Evolutionary conservation across 2,888 invertebrate genomes (phyloP).

Genomic region (Drosophila stalkeri): DNA sequence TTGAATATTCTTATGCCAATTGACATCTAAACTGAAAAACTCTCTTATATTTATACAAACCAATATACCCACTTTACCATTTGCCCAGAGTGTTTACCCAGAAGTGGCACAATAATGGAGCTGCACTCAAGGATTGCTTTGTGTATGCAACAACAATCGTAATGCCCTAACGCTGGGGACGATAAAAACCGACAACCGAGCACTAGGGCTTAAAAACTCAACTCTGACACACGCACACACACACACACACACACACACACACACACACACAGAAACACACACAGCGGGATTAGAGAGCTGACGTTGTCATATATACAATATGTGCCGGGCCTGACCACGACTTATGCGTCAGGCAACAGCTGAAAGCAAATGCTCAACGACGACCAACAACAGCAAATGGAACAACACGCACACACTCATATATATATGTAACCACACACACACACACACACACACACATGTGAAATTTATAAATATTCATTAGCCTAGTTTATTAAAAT

Average conservation of each 20-base stretch:
- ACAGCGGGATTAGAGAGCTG: slow-evolving; percentile 30
- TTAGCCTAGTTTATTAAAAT: slow-evolving; percentile 75
- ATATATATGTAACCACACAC: background rate
- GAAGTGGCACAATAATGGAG: slow-evolving; percentile 40
- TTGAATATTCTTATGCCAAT: too few relatives aligned
- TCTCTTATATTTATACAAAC: too few relatives aligned
- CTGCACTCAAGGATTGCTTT: slow-evolving; percentile 48
- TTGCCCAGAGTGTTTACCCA: slow-evolving; percentile 6
- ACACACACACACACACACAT: background rate
- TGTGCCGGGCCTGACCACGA: slow-evolving; percentile 30
- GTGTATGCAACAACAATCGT: slow-evolving; percentile 48
- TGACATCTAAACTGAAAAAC: too few relatives aligned
- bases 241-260: slow-evolving; percentile 8
- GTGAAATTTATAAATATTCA: slow-evolving; percentile 69
- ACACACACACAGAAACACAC: slow-evolving; percentile 3
- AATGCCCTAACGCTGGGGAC: slow-evolving; percentile 32
- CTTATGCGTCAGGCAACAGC: slow-evolving; percentile 26
- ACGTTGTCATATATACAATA: slow-evolving; percentile 17
- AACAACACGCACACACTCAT: slow-evolving; percentile 6
- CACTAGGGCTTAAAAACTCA: slow-evolving; percentile 55
- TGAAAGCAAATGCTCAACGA: slow-evolving; percentile 43
- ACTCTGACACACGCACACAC: slow-evolving; percentile 15
- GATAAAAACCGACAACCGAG: slow-evolving; percentile 44
- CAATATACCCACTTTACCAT: background rate
- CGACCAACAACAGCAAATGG: slow-evolving; percentile 22